phyloP scores from a whole-genome alignment of 2,888 invertebrate species.

The Drosophila prolongata region DNA sequence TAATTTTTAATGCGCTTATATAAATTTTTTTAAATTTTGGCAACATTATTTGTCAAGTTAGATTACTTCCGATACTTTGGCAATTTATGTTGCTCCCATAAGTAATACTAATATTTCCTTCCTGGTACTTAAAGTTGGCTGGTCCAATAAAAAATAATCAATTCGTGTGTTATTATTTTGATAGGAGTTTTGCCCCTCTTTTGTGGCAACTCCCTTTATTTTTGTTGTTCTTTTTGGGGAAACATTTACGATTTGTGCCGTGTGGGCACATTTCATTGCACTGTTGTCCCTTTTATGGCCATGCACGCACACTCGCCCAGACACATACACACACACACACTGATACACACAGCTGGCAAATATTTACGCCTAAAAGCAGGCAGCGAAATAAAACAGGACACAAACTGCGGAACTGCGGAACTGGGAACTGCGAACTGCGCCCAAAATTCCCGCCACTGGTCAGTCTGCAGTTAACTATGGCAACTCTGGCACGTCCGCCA shows the following conservation, averaged over 20 bases:
- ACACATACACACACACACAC: not conserved
- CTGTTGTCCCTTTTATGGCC: slow-evolving; percentile 52
- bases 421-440: slow-evolving; percentile 10
- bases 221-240: not conserved
- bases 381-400: slow-evolving; percentile 37
- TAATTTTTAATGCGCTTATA: not conserved
- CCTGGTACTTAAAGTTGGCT: not conserved
- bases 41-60: too few relatives aligned
- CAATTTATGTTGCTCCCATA: not conserved
- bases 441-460: slow-evolving; percentile 14
- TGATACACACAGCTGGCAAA: slow-evolving; percentile 45
- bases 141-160: slow-evolving; percentile 8
- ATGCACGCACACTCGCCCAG: slow-evolving; percentile 21
- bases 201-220: not conserved
- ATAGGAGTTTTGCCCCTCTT: not conserved
- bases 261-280: slow-evolving; percentile 39
- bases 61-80: too few relatives aligned
- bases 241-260: slow-evolving; percentile 23
- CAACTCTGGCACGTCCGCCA: slow-evolving; percentile 29
- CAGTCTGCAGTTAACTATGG: slow-evolving; percentile 32
- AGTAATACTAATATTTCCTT: not conserved
- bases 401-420: slow-evolving; percentile 17
- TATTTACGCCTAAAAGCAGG: slow-evolving; percentile 73
- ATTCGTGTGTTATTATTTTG: slow-evolving; percentile 7
- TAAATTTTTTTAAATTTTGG: not conserved